These are phyloP conservation scores for Toxostoma redivivum DNA, from an alignment of 2,113 vertebrate species.

Conservation along the genomic window DNA sequence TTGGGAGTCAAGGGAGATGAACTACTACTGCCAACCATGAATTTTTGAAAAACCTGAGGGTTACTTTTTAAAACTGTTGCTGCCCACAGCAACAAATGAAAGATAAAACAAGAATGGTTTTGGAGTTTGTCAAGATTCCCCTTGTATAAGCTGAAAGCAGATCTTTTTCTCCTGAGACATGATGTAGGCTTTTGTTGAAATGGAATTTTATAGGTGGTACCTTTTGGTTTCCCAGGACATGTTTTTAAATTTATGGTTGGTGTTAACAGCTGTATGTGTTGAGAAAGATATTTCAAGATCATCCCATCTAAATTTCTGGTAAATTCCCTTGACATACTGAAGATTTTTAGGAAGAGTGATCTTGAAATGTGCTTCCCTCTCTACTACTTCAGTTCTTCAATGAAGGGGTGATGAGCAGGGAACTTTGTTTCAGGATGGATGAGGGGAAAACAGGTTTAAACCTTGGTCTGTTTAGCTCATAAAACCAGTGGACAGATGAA, in stretches of 20 bases:
- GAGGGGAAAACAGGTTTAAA: background rate
- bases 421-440: background rate
- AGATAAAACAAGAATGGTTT: background rate
- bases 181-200: background rate
- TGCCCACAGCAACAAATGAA: background rate
- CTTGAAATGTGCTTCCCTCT: background rate
- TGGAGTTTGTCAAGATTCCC: background rate
- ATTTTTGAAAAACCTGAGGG: background rate
- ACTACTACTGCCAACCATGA: background rate
- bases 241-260: background rate
- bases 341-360: background rate
- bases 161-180: background rate
- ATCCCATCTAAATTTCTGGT: background rate
- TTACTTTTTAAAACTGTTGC: background rate
- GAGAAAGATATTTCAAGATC: background rate
- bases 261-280: background rate
- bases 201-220: background rate
- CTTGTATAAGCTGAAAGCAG: background rate
- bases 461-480: background rate
- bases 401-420: background rate
- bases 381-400: background rate
- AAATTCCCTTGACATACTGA: background rate
- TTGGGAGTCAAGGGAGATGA: background rate
- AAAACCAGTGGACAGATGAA: background rate
- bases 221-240: background rate